Evolutionary conservation across 2,797 vertebrate species (phyloP), one percentile per base, ranked within the genome.

Genomic region (Delichon dasypus): DNA sequence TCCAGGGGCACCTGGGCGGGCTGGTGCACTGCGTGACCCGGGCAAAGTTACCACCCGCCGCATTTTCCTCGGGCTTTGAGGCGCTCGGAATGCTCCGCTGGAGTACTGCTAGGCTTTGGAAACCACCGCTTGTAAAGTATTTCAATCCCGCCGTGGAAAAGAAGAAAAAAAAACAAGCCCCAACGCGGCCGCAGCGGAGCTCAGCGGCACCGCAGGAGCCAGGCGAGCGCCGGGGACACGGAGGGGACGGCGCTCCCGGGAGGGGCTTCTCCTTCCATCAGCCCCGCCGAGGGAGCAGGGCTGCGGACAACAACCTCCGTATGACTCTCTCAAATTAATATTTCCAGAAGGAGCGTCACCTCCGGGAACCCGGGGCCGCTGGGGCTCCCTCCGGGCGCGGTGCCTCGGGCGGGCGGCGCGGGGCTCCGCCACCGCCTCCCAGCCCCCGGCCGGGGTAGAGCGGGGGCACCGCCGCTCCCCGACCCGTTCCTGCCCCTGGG

Each of bases 251-350:
- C 12, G 76, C 65, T 32, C 21, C 66, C 26, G 29, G 17, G 5
- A 40, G 36, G 40, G 29, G 71, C 40, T 82, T 32, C 42, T 55
- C 34, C 70, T 47, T 42, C 54, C 71, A 11, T 2, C 79, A n/a
- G 50, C 73, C 26, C 61, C 5, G 42, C 44, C 32, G 66, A 10
- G 48, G 19, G 6, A 34, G 45, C 66, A 2, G 67, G 25, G 16
- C 86, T 23, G 62, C 11, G 60, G 64, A 32, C 20, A 30, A 3
- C 2, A 16, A 4, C n/a, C 72, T 48, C 72, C 47, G 32, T 0
- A 5, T 1, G 20, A 3, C 58, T 18, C 51, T 4, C 47, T 23
- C 38, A 3, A 14, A 42, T 26, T 7, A 2, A 2, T 5, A 22
- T 13, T 48, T 16, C 42, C 1, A 9, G 42, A 36, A 16, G 50